These are phyloP conservation scores for Sebastes kiyomatsui DNA, from an alignment of 2,797 vertebrate genomes.

Conservation along the genomic window DNA sequence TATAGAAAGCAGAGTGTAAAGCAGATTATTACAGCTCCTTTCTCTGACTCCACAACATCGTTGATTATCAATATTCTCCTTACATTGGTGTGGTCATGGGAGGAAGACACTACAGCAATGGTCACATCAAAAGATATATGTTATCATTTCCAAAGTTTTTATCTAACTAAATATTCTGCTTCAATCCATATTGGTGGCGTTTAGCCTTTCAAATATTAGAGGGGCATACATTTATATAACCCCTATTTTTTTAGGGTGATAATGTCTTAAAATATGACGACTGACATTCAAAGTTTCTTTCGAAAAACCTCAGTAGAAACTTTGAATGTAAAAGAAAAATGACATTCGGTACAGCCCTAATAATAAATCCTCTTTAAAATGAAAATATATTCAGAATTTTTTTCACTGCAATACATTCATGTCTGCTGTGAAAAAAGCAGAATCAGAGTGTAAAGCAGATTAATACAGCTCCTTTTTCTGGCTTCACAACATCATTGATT, in stretches of 20 bases:
- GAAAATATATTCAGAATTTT: background rate
- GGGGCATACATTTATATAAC: too few species aligned
- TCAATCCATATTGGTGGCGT: too few species aligned
- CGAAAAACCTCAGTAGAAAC: background rate
- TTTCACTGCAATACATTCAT: background rate
- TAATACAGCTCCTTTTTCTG: conserved; percentile 27
- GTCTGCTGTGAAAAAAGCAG: background rate
- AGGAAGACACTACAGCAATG: too few species aligned
- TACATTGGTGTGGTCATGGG: too few species aligned
- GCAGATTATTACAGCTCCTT: too few species aligned
- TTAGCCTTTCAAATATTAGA: too few species aligned
- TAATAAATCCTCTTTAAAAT: background rate
- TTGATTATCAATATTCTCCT: too few species aligned
- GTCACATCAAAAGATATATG: too few species aligned
- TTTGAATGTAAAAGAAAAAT: background rate
- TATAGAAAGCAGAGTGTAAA: too few species aligned
- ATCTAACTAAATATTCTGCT: too few species aligned
- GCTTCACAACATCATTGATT: conserved; percentile 84
- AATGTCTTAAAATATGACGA: background rate
- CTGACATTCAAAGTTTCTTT: background rate
- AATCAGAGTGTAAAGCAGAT: conserved; percentile 13
- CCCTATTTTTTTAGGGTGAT: background rate
- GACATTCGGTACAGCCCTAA: background rate
- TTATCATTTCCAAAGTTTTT: too few species aligned
- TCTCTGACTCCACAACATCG: too few species aligned